Evolutionary conservation across 2,113 vertebrate species (phyloP), one percentile per base, ranked within the genome.

Genomic region (Hyaena hyaena): DNA sequence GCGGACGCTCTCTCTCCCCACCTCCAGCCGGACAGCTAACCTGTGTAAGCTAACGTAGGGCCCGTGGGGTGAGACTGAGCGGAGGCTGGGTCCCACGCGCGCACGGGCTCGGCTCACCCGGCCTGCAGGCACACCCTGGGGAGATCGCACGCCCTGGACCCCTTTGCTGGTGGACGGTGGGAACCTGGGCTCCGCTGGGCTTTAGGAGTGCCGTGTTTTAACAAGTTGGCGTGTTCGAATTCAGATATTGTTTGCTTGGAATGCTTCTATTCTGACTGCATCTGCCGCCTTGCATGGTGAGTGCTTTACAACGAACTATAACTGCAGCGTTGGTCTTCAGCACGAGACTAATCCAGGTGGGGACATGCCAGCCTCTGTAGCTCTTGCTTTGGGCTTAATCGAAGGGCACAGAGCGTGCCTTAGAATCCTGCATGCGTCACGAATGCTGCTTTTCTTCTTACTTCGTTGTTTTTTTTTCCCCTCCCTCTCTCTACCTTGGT

Each of bases 391-490:
- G 31, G 97, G 98, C 96, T 90, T 97, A 79, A 84, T 6, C 2
- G 63, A 88, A 96, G 97, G 85, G 55, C 73, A 33, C 86, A 88
- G 21, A 65, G 68, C 4, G 94, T 95, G 95, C 83, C 31, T 97
- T 80, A 74, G 96, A 97, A 66, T 79, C 97, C 95, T 98, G 98
- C 98, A 98, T 98, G 98, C 98, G 6, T 19, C 23, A 2, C 39
- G 93, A 63, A 81, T 90, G 90, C 98, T 65, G 15, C 98, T 98
- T 43, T 93, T 98, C 90, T 97, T 98, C 98, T 98, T 94, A 98
- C 94, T 96, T 90, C 48, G 92, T 95, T 98, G 95, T 98, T 95
- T 93, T 95, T 96, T 94, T 71, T 83, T 91, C 97, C 97, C 97
- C 97, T 81, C 87, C 87, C 96, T 91, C 93, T 98, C 98, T 98